Base-by-base conservation (phyloP, 2,888 invertebrate genomes). In the Perizoma flavofasciatum region DNA sequence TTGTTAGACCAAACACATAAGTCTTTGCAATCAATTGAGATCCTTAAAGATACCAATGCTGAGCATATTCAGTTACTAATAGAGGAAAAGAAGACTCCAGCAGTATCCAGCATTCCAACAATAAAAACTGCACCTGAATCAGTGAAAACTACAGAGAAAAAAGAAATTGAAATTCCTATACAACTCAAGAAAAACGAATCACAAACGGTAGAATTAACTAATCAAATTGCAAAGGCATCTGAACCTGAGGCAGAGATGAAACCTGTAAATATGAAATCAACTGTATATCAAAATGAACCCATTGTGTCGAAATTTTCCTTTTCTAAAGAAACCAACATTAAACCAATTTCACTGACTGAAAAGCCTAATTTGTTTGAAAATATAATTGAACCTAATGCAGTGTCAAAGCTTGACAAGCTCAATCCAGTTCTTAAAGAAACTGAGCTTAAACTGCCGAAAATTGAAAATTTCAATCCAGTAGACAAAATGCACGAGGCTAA, bases 261-360 rank as follows among this genome's bases (percentile, higher is more conserved):
- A 35, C 11, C 35, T 45, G 41, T 52, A 44, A 33, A 56, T 10
- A 46, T 8, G 6, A 51, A 37, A 10, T 11, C 22, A 41, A 34
- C 46, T 49, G 22, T 33, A 35, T 8, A 34, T 6, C 5, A 7
- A 33, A 47, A 34, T 34, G 41, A 40, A 40, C 1, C 6, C 9
- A 46, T 33, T n/a, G 6, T 10, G 9, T 6, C 5, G n/a, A n/a
- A n/a, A n/a, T n/a, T n/a, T n/a, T n/a, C n/a, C n/a, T n/a, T 55
- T 48, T 11, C 55, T n/a, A 9, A 51, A 43, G 48, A 46, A 50
- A 22, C 32, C 40, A 47, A 53, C 5, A 22, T 33, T 6, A 61
- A 56, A 9, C n/a, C 4, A 39, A 6, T 22, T 33, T 49, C 45
- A 43, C 45, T 10, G 32, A 49, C 7, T 10, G 32, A 45, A 49